Evolutionary conservation across 2,113 vertebrate genomes (phyloP).

Genomic region (Colius striatus): DNA sequence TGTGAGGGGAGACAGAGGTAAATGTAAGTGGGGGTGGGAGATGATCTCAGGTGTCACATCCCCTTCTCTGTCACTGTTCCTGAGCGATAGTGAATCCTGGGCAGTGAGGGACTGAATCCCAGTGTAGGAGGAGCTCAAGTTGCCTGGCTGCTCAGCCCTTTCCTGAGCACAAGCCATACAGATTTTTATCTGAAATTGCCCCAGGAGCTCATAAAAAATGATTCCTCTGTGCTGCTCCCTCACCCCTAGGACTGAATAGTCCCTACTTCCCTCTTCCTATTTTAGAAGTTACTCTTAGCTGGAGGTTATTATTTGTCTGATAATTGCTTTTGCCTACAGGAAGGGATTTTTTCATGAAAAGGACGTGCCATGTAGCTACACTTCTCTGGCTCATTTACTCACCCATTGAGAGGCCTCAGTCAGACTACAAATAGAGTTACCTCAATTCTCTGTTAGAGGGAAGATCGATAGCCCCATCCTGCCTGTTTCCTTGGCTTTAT

Average conservation of each 20-base stretch:
- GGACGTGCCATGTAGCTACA: not conserved
- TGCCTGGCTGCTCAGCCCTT: not conserved
- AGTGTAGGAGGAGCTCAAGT: rapidly evolving
- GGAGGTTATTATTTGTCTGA: slow-evolving; percentile 1
- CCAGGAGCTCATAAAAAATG: not conserved
- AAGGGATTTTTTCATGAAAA: not conserved
- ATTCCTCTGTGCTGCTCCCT: not conserved
- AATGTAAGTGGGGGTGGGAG: not conserved
- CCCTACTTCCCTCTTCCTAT: not conserved
- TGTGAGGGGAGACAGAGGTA: not conserved
- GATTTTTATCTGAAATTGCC: not conserved
- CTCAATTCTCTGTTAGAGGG: not conserved
- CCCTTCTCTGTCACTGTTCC: not conserved
- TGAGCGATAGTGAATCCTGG: not conserved
- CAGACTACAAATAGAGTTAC: not conserved
- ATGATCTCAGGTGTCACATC: not conserved
- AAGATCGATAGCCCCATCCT: not conserved
- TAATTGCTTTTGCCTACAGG: slow-evolving; percentile 39
- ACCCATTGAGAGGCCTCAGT: not conserved
- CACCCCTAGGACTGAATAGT: not conserved
- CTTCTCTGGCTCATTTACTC: not conserved
- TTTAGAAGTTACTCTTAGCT: not conserved
- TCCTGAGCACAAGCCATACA: not conserved
- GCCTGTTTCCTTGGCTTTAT: not conserved
- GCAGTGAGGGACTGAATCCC: not conserved